phyloP scores from a whole-genome alignment of 2,888 invertebrate genomes.

The Neocrepidodera transversa region DNA sequence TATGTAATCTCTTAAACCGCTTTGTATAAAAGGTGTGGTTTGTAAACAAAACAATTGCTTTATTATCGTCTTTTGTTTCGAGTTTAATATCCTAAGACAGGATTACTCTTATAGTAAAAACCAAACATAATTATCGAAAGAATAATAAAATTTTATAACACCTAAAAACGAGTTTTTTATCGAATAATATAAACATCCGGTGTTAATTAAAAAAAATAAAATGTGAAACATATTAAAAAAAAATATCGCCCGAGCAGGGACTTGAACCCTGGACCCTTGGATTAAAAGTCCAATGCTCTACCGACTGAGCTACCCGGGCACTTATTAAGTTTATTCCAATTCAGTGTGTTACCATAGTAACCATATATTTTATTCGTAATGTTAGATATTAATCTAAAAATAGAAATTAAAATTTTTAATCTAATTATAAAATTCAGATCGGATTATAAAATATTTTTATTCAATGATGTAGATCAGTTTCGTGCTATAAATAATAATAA shows the following conservation, averaged over 20 bases:
- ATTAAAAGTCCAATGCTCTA: constrained; percentile 81
- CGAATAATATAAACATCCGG: neutral
- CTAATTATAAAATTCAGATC: no score
- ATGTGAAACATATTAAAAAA: constrained; percentile 15
- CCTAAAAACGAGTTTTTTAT: neutral
- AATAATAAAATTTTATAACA: neutral
- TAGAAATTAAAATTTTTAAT: no score
- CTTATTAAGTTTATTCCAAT: neutral
- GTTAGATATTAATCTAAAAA: no score
- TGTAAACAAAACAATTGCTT: constrained; percentile 16
- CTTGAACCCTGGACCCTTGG: constrained; percentile 76
- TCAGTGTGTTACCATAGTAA: neutral
- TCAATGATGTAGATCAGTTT: no score
- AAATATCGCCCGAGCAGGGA: constrained; percentile 32
- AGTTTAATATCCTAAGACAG: neutral
- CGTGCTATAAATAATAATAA: no score
- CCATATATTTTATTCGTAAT: no score
- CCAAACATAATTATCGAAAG: neutral
- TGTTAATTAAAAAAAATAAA: neutral
- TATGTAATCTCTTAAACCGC: neutral
- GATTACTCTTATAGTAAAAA: neutral
- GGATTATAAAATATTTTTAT: no score
- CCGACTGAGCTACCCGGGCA: constrained; percentile 78
- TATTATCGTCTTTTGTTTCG: constrained; percentile 13
- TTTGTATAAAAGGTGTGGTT: constrained; percentile 11